A percentile compares a stretch with the other conserved stretches of the same genome.
Evolutionary conservation across 2,888 invertebrate species (phyloP).

Genomic region (Drosophila maculinotata): DNA sequence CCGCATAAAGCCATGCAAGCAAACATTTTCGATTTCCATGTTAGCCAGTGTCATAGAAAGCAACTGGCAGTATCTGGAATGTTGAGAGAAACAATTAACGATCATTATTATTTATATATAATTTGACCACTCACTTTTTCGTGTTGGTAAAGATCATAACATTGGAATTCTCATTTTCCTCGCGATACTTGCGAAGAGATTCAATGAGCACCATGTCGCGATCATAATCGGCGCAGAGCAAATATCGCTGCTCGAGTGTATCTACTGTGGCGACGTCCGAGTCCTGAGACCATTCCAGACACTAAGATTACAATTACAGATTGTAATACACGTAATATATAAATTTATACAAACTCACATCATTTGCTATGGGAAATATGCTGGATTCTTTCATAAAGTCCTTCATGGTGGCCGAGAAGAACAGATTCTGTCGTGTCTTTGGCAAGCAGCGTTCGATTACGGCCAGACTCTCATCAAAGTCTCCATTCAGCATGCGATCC

Average conservation of each 20-base stretch:
- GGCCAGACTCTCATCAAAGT: constrained; percentile 93
- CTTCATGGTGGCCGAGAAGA: constrained; percentile 98
- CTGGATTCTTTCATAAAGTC: constrained; percentile 90
- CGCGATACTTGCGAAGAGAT: constrained; percentile 90
- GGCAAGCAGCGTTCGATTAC: constrained; percentile 92
- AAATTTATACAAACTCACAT: constrained; percentile 86
- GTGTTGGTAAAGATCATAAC: constrained; percentile 98
- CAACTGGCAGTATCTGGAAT: constrained; percentile 93
- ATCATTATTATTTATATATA: background rate
- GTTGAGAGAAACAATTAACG: constrained; percentile 1
- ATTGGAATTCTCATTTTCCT: constrained; percentile 90
- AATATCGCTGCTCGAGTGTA: constrained; percentile 95
- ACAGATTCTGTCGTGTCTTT: constrained; percentile 92
- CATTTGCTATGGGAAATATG: constrained; percentile 87
- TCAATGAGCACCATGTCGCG: constrained; percentile 97
- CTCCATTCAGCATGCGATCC: constrained; percentile 91
- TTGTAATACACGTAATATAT: background rate
- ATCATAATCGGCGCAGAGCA: constrained; percentile 95
- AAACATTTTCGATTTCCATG: constrained; percentile 94
- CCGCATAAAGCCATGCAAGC: constrained; percentile 96
- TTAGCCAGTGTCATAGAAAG: constrained; percentile 94
- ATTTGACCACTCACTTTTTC: constrained; percentile 90
- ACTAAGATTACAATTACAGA: constrained; percentile 57
- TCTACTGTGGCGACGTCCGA: constrained; percentile 93
- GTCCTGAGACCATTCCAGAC: constrained; percentile 89